These are phyloP conservation scores for Drosophila prosaltans DNA, from an alignment of 1,140 invertebrate genomes.

Conservation along the genomic window DNA sequence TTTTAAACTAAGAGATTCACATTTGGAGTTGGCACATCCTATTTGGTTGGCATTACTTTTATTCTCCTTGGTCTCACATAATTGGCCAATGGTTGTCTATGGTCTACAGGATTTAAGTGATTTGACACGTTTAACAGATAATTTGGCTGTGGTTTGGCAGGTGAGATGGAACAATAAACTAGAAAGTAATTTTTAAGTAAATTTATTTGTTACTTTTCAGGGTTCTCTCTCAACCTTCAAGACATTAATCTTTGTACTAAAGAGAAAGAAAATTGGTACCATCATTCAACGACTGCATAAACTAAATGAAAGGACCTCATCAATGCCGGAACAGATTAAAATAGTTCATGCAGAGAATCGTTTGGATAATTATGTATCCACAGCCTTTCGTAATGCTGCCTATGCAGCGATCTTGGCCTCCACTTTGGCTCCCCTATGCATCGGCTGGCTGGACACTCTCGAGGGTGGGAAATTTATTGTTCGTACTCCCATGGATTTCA, in stretches of 20 bases:
- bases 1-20: slow-evolving; percentile 22
- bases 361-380: slow-evolving; percentile 35
- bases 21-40: slow-evolving; percentile 30
- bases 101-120: slow-evolving; percentile 38
- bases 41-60: slow-evolving; percentile 39
- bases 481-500: slow-evolving; percentile 55
- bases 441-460: slow-evolving; percentile 22
- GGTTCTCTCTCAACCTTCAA: slow-evolving; percentile 41
- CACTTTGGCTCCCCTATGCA: slow-evolving; percentile 24
- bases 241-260: slow-evolving; percentile 30
- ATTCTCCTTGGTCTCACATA: slow-evolving; percentile 37
- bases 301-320: slow-evolving; percentile 19
- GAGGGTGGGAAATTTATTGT: slow-evolving; percentile 18
- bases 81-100: slow-evolving; percentile 47
- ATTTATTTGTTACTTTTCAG: slow-evolving; percentile 9
- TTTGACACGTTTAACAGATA: slow-evolving; percentile 33
- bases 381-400: slow-evolving; percentile 34
- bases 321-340: background rate
- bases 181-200: background rate
- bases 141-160: slow-evolving; percentile 33
- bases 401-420: slow-evolving; percentile 30
- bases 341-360: slow-evolving; percentile 33
- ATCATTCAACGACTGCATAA: slow-evolving; percentile 35
- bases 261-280: slow-evolving; percentile 18
- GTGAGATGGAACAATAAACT: background rate